These are phyloP conservation scores for Gymnorhina tibicen DNA, from an alignment of 2,113 vertebrate genomes.

Conservation along the genomic window DNA sequence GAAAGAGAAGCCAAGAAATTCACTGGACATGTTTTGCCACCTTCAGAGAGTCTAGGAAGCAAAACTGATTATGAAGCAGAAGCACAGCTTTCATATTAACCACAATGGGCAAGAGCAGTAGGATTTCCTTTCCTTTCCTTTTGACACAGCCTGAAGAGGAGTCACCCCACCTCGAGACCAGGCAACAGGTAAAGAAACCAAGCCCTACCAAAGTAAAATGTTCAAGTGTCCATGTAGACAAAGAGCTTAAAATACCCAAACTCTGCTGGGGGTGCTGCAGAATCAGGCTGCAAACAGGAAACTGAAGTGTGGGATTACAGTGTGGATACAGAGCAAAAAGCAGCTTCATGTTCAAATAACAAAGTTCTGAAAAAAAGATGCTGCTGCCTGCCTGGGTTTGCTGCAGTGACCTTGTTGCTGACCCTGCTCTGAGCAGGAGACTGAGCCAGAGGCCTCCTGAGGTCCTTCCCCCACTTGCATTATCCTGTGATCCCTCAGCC, in stretches of 20 bases:
- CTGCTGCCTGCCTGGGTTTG: not conserved
- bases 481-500: not conserved
- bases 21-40: not conserved
- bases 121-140: not conserved
- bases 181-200: not conserved
- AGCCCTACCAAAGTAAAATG: not conserved
- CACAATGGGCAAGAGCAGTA: not conserved
- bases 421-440: not conserved
- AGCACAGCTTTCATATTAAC: not conserved
- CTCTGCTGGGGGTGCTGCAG: not conserved
- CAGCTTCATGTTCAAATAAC: not conserved
- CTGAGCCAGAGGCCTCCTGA: not conserved
- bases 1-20: not conserved
- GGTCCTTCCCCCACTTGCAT: not conserved
- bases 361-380: not conserved
- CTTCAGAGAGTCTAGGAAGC: not conserved
- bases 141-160: not conserved
- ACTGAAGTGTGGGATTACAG: not conserved
- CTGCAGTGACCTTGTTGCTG: not conserved
- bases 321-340: not conserved
- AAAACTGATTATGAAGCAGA: not conserved
- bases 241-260: not conserved
- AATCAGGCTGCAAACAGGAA: not conserved
- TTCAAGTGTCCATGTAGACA: not conserved
- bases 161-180: not conserved